Percentiles rank a stretch among this genome's conserved stretches.
These are phyloP conservation scores for Camponotus floridanus DNA, from an alignment of 1,140 invertebrate genomes.

Conservation along the genomic window DNA sequence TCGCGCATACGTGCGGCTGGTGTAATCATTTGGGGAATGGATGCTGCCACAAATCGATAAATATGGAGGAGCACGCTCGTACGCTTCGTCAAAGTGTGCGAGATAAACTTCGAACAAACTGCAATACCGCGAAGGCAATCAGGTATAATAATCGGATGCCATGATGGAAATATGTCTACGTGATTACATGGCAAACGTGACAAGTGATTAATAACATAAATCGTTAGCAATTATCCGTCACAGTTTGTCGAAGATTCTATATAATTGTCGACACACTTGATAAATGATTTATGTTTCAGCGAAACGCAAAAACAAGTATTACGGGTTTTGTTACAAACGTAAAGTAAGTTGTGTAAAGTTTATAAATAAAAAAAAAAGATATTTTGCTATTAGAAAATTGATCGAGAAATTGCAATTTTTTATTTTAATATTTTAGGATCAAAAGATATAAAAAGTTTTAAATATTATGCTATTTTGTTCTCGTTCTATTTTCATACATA, in stretches of 20 bases:
- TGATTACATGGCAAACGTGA: background rate
- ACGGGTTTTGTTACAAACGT: background rate
- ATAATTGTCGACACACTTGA: conserved; percentile 19
- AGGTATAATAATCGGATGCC: conserved; percentile 15
- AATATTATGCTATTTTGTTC: background rate
- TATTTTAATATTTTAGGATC: background rate
- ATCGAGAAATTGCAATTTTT: background rate
- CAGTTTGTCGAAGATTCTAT: background rate
- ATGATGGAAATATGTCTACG: background rate
- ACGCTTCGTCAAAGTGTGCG: background rate
- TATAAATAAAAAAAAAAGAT: background rate
- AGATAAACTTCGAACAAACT: conserved; percentile 15
- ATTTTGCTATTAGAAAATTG: background rate
- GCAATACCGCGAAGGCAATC: conserved; percentile 3
- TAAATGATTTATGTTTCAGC: conserved; percentile 16
- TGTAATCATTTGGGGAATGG: conserved; percentile 52
- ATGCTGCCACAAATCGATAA: conserved; percentile 32
- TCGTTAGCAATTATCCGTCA: conserved; percentile 5
- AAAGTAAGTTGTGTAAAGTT: too few species aligned
- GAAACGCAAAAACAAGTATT: background rate
- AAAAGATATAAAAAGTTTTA: background rate
- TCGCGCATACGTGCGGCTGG: conserved; percentile 24
- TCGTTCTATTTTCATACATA: background rate
- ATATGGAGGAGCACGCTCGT: conserved; percentile 1
- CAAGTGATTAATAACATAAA: background rate